Evolutionary conservation across 2,113 vertebrate species (phyloP).

Genomic region (Megalops atlanticus): DNA sequence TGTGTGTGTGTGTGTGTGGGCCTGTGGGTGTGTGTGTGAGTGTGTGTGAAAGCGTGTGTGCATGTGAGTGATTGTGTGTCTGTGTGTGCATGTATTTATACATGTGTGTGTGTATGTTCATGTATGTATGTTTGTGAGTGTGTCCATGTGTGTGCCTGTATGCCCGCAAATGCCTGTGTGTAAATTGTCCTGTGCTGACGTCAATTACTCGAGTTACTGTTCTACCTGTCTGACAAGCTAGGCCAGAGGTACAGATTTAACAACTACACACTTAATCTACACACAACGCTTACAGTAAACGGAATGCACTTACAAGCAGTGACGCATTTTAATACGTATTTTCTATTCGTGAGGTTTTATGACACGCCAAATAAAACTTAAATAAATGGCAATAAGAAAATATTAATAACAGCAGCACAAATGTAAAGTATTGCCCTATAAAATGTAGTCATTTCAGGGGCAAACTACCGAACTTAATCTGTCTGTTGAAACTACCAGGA

Average conservation of each 20-base stretch:
- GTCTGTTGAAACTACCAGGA: constrained; percentile 20
- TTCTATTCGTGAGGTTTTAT: neutral
- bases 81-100: too few species aligned
- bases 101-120: neutral
- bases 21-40: constrained; percentile 37
- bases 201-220: constrained; percentile 55
- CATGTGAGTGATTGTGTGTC: too few species aligned
- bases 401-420: neutral
- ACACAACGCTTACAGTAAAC: constrained; percentile 3
- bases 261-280: constrained; percentile 1
- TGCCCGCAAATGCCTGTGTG: too few species aligned
- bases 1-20: constrained; percentile 16
- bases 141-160: constrained; percentile 12
- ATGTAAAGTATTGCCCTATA: neutral
- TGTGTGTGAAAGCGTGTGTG: constrained; percentile 18
- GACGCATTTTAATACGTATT: neutral
- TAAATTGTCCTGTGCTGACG: constrained; percentile 42
- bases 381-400: neutral
- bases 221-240: constrained; percentile 69
- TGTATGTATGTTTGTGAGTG: neutral
- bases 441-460: neutral
- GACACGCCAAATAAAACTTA: neutral
- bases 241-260: constrained; percentile 63
- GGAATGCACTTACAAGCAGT: too few species aligned
- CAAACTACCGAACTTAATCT: neutral